Conservation (phyloP, 2,797 vertebrate species). For the Liparis tanakae region DNA sequence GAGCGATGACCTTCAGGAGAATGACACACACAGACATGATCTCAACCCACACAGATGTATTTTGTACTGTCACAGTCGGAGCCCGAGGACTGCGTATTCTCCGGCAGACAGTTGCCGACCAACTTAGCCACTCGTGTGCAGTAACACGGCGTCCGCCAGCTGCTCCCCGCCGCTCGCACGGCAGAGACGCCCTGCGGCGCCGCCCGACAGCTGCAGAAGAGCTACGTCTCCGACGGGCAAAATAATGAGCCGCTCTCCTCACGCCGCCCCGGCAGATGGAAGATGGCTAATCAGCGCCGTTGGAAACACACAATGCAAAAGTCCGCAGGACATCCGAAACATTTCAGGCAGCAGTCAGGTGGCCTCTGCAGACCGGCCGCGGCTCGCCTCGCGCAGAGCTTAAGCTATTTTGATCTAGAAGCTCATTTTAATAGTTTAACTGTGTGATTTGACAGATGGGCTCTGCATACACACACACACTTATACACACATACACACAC, state of each 20-base stretch:
- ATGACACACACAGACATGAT: slow-evolving; percentile 20
- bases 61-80: slow-evolving; percentile 41
- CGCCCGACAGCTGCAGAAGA: slow-evolving; percentile 61
- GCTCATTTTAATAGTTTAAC: slow-evolving; percentile 1
- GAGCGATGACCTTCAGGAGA: slow-evolving; percentile 15
- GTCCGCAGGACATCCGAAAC: slow-evolving; percentile 60
- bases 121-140: slow-evolving; percentile 49
- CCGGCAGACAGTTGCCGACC: slow-evolving; percentile 47
- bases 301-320: slow-evolving; percentile 47
- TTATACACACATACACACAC: not conserved
- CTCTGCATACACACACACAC: slow-evolving; percentile 8
- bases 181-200: slow-evolving; percentile 58
- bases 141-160: slow-evolving; percentile 51
- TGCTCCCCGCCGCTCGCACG: slow-evolving; percentile 53
- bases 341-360: slow-evolving; percentile 51
- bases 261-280: slow-evolving; percentile 69
- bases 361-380: slow-evolving; percentile 27
- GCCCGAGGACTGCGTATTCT: slow-evolving; percentile 50
- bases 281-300: slow-evolving; percentile 67
- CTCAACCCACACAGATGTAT: slow-evolving; percentile 32
- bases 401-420: slow-evolving; percentile 12
- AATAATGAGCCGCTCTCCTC: slow-evolving; percentile 65
- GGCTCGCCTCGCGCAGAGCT: slow-evolving; percentile 8
- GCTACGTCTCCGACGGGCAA: slow-evolving; percentile 49
- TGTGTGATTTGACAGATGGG: slow-evolving; percentile 9